Conservation (phyloP, 2,797 vertebrate species). For the Salmo trutta region DNA sequence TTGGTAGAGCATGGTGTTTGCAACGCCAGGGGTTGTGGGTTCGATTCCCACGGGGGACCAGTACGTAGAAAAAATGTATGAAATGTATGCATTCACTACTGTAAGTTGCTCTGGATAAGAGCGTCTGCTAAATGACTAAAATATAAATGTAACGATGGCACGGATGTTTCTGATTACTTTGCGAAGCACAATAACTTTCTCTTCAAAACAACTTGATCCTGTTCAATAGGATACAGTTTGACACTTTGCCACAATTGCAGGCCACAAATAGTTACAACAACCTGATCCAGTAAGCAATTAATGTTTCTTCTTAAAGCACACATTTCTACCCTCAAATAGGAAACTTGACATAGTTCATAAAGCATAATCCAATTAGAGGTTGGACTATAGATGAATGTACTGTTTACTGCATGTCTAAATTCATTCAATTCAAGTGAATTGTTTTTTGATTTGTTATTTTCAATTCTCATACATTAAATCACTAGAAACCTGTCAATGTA, state of each 20-base stretch:
- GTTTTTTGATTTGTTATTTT: slow-evolving; percentile 52
- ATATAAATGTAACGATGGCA: slow-evolving; percentile 26
- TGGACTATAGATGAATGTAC: slow-evolving; percentile 29
- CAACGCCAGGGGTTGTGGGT: too few relatives aligned
- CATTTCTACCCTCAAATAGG: slow-evolving; percentile 51
- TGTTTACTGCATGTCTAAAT: neutral
- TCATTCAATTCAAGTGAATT: slow-evolving; percentile 39
- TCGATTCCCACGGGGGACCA: too few relatives aligned
- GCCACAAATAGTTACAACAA: slow-evolving; percentile 76
- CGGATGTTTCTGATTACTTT: slow-evolving; percentile 75
- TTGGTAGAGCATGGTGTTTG: too few relatives aligned
- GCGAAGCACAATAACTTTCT: slow-evolving; percentile 72
- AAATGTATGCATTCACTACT: too few relatives aligned
- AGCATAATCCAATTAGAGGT: slow-evolving; percentile 61
- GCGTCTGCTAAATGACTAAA: too few relatives aligned
- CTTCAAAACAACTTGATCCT: slow-evolving; percentile 55
- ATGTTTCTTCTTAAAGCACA: slow-evolving; percentile 68
- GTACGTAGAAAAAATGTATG: too few relatives aligned
- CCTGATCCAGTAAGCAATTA: slow-evolving; percentile 69
- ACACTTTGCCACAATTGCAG: slow-evolving; percentile 71
- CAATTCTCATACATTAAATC: slow-evolving; percentile 57
- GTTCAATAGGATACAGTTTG: slow-evolving; percentile 71
- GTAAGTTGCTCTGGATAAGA: too few relatives aligned
- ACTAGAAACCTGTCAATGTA: slow-evolving; percentile 13
- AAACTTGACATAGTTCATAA: slow-evolving; percentile 48